A percentile compares a stretch with the other conserved stretches of the same genome.
Conservation (phyloP, 1,140 invertebrate species). For the Linepithema humile region DNA sequence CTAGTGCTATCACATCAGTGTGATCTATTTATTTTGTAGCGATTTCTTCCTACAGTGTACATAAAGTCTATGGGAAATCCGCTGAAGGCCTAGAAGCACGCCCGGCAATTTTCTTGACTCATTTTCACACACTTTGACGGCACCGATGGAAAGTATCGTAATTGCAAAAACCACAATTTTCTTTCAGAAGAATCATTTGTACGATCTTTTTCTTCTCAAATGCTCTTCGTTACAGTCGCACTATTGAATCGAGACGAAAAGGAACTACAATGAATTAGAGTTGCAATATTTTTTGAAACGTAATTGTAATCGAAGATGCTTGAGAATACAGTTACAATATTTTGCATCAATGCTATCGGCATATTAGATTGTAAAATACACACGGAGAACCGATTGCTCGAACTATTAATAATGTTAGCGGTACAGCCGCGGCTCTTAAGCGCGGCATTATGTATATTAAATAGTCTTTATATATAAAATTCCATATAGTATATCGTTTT, state of each 20-base stretch:
- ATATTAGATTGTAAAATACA: not conserved
- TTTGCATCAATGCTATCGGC: constrained; percentile 4
- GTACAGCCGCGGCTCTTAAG: not conserved
- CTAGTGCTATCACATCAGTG: not conserved
- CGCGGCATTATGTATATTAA: not conserved
- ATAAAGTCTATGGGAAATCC: not conserved
- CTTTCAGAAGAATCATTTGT: not conserved
- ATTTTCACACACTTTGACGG: not conserved
- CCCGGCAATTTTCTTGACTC: not conserved
- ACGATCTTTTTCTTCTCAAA: not conserved
- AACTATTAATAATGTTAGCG: not conserved
- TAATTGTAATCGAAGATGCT: not conserved
- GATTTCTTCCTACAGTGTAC: not conserved
- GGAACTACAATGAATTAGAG: not conserved
- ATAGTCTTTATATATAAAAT: not conserved
- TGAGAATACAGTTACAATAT: not conserved
- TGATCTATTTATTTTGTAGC: constrained; percentile 2
- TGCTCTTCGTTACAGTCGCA: not conserved
- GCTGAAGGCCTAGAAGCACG: not conserved
- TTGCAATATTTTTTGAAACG: not conserved
- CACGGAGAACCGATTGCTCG: not conserved
- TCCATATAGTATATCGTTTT: too few relatives aligned
- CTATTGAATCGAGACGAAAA: not conserved
- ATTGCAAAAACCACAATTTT: not conserved
- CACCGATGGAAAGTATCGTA: not conserved